phyloP scores from a whole-genome alignment of 2,113 vertebrate species.

The Charadrius vociferus region DNA sequence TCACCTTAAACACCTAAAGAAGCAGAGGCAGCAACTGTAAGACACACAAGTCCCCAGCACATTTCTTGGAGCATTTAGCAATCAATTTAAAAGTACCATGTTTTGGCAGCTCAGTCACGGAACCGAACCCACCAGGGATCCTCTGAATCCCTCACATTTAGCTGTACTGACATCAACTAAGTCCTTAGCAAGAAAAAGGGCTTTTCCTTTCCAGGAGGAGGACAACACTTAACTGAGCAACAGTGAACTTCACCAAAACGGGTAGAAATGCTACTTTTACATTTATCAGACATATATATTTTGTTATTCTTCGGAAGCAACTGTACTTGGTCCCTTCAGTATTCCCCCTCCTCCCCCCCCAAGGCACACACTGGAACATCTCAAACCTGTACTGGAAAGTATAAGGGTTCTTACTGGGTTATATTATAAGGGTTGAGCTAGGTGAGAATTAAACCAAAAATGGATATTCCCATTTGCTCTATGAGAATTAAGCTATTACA shows the following conservation, averaged over 20 bases:
- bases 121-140: neutral
- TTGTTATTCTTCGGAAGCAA: neutral
- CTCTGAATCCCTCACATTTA: neutral
- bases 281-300: neutral
- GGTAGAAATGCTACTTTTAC: neutral
- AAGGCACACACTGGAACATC: neutral
- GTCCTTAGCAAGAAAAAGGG: neutral
- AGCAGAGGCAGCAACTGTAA: neutral
- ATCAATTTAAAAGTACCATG: neutral
- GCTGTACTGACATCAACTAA: neutral
- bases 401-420: neutral
- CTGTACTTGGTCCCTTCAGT: neutral
- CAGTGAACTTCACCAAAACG: neutral
- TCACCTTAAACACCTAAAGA: neutral
- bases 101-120: rapidly evolving
- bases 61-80: rapidly evolving
- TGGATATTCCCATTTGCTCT: neutral
- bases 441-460: neutral
- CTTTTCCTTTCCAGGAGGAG: neutral
- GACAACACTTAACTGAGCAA: neutral
- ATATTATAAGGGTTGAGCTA: no score
- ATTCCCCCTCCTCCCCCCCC: neutral
- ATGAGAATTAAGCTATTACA: neutral
- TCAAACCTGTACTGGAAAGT: neutral
- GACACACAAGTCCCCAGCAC: rapidly evolving